phyloP scores from a whole-genome alignment of 2,888 invertebrate species.

The Heliconius cydno region DNA sequence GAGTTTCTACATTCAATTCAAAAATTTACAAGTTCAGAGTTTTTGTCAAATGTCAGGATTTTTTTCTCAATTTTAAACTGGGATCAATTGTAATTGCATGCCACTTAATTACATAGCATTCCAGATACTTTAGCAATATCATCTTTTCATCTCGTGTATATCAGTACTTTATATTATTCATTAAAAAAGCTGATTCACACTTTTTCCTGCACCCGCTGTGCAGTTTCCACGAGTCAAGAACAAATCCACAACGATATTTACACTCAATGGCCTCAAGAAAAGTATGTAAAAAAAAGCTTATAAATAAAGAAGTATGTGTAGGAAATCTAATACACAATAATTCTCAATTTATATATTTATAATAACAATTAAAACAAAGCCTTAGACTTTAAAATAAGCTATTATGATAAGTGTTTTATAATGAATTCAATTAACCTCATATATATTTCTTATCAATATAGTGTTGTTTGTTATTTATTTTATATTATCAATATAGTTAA shows the following conservation, averaged over 20 bases:
- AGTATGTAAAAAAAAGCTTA: background rate
- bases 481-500: no score
- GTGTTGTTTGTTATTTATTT: background rate
- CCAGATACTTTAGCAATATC: no score
- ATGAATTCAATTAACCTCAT: constrained; percentile 9
- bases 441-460: background rate
- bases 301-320: background rate
- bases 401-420: constrained; percentile 1
- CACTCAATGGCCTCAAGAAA: background rate
- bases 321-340: no score
- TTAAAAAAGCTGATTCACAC: background rate
- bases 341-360: background rate
- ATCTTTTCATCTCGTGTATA: no score
- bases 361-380: constrained; percentile 20
- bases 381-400: constrained; percentile 18
- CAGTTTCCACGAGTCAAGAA: background rate
- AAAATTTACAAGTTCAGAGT: no score
- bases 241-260: background rate
- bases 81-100: no score
- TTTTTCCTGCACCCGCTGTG: background rate
- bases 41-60: no score
- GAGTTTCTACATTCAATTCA: background rate
- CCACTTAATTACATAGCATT: no score
- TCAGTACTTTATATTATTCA: no score
- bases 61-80: no score